Evolutionary conservation across 2,888 invertebrate species (phyloP), one percentile per base, ranked within the genome.

Genomic region (Cremastinae sp.): DNA sequence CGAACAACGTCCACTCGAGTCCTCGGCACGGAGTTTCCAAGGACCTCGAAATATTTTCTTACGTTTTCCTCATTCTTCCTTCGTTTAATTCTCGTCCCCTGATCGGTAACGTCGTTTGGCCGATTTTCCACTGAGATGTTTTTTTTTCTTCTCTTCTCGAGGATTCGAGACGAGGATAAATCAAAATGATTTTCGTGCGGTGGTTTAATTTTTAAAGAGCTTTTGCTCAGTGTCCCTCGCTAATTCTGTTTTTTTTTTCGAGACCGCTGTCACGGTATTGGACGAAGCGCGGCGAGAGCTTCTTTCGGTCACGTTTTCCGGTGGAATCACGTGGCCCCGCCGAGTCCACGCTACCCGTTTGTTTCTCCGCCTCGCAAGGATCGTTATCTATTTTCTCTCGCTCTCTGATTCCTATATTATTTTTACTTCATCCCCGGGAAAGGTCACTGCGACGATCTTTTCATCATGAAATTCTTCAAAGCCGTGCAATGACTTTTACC

Each of bases 281-380:
- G 9, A 7, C 18, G 43, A n/a, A 45, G 36, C 10, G 34, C 28
- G 12, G 2, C 9, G 4, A 2, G 4, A 9, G 9, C 0, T 4
- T 53, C 14, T 14, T 34, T 36, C 47, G 12, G 58, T 36, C 16
- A 34, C 38, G 41, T 28, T 59, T 16, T 18, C 41, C 28, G 10
- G n/a, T 5, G 28, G 69, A 41, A 69, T 69, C 69, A 59, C 58
- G 69, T 68, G 68, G 58, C 59, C 18, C 14, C 38, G 38, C 56
- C 36, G 36, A 20, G 3, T 22, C 59, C 69, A 59, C 69, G 59
- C 38, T 56, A 38, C 20, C 22, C 43, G 22, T 36, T 36, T 9
- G 36, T 34, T 18, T 43, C 9, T 10, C 10, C 9, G 22, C 66
- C 54, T 18, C 2, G 12, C 3, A n/a, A 8, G 2, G n/a, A 4